phyloP scores from a whole-genome alignment of 2,888 invertebrate genomes.

The Xestia ashworthii region DNA sequence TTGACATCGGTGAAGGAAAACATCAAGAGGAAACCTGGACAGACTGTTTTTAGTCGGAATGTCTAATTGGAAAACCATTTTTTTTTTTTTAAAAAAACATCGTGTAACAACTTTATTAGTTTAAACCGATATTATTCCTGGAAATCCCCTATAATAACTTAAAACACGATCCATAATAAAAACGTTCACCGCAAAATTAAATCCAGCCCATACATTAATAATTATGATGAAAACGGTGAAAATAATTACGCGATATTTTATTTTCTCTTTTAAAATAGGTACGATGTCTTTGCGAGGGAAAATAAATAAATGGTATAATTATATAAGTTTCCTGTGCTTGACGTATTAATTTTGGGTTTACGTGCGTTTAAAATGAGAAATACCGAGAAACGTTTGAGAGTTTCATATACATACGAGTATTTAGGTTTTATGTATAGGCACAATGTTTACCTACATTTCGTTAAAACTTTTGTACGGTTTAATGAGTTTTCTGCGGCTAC shows the following conservation, averaged over 20 bases:
- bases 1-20: not conserved
- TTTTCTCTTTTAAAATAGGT: conserved; percentile 1
- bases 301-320: conserved; percentile 34
- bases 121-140: not conserved
- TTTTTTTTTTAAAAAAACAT: not conserved
- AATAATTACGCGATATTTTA: conserved; percentile 26
- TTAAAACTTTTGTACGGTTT: conserved; percentile 29
- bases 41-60: not conserved
- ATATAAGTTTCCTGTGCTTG: conserved; percentile 44
- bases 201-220: conserved; percentile 22
- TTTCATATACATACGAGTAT: not conserved
- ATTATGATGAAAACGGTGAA: conserved; percentile 13
- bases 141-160: conserved; percentile 4
- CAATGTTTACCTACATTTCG: conserved; percentile 30
- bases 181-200: conserved; percentile 11
- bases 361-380: conserved; percentile 14
- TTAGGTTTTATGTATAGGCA: not conserved
- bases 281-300: not conserved
- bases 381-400: not conserved
- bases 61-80: not conserved
- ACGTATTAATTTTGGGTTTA: conserved; percentile 36
- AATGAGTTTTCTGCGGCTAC: conserved; percentile 43
- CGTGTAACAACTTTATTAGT: not conserved
- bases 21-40: not conserved
- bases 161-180: not conserved